Percentiles rank a stretch among this genome's conserved stretches.
Evolutionary conservation across 2,888 invertebrate species (phyloP).

Genomic region (Chrysopilus asiliformis): DNA sequence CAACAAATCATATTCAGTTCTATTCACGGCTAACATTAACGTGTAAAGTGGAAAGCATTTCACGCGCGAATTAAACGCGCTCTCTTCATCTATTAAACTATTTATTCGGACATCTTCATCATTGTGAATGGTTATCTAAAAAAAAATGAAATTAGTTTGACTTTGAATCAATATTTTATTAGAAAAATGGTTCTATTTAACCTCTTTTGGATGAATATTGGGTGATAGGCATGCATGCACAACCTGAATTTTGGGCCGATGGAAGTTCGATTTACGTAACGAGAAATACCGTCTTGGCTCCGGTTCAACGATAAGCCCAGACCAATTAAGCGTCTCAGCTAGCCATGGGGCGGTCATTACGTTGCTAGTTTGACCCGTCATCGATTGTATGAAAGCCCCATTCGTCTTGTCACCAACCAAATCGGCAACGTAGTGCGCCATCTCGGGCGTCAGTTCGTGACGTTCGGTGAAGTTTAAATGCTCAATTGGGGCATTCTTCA

Average conservation of each 20-base stretch:
- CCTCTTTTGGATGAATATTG: constrained; percentile 62
- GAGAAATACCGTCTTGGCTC: constrained; percentile 63
- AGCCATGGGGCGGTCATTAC: constrained; percentile 56
- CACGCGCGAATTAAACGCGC: constrained; percentile 55
- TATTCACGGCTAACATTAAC: constrained; percentile 61
- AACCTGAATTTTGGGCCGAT: constrained; percentile 44
- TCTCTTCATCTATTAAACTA: constrained; percentile 39
- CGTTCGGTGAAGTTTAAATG: constrained; percentile 25
- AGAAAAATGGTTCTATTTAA: constrained; percentile 22
- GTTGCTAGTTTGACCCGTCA: constrained; percentile 44
- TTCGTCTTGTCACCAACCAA: constrained; percentile 37
- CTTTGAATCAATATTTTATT: background rate
- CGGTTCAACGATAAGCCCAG: constrained; percentile 61
- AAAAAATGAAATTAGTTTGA: constrained; percentile 7
- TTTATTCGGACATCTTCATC: constrained; percentile 41
- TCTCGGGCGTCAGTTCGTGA: constrained; percentile 27
- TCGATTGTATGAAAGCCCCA: constrained; percentile 58
- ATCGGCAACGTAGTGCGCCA: constrained; percentile 32
- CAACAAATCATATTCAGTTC: constrained; percentile 53
- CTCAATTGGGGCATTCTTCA: constrained; percentile 21
- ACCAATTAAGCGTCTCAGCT: constrained; percentile 57
- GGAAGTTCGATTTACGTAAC: constrained; percentile 44
- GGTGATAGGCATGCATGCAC: constrained; percentile 72
- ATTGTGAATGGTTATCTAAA: constrained; percentile 38
- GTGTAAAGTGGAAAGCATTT: constrained; percentile 78